phyloP scores from a whole-genome alignment of 2,797 vertebrate species.

The Sphaeramia orbicularis region DNA sequence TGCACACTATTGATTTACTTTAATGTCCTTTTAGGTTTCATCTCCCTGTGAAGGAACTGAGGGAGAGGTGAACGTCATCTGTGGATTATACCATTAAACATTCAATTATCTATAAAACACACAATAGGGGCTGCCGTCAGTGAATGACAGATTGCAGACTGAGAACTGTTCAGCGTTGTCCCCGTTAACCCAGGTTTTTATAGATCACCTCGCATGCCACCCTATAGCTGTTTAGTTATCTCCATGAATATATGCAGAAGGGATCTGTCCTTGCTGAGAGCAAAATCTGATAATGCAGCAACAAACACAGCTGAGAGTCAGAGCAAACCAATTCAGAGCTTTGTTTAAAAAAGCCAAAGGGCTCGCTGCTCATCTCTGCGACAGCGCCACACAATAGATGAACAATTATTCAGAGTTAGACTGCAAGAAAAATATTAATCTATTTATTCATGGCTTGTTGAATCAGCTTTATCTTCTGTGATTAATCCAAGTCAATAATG shows the following conservation, averaged over 20 bases:
- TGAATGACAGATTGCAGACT: conserved; percentile 63
- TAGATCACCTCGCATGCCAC: conserved; percentile 64
- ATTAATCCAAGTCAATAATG: conserved; percentile 84
- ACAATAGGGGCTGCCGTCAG: conserved; percentile 52
- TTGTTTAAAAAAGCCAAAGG: conserved; percentile 76
- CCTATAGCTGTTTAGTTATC: conserved; percentile 75
- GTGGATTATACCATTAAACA: conserved; percentile 60
- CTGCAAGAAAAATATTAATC: conserved; percentile 76
- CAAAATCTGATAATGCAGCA: conserved; percentile 83
- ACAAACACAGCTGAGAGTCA: conserved; percentile 81
- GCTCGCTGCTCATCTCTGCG: conserved; percentile 69
- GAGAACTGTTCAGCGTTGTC: conserved; percentile 54
- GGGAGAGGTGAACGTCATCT: conserved; percentile 36
- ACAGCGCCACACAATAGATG: conserved; percentile 70
- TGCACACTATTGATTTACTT: conserved; percentile 61
- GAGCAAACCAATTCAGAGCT: conserved; percentile 75
- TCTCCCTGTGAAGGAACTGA: conserved; percentile 22
- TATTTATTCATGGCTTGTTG: conserved; percentile 83
- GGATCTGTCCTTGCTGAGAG: conserved; percentile 83
- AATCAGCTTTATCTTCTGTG: conserved; percentile 78
- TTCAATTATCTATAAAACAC: conserved; percentile 80
- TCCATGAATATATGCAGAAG: conserved; percentile 81
- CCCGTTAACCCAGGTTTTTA: conserved; percentile 70
- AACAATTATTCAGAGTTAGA: conserved; percentile 75
- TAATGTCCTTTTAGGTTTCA: conserved; percentile 42